Base-by-base conservation (phyloP, 2,113 vertebrate genomes). In the Xiphophorus maculatus region DNA sequence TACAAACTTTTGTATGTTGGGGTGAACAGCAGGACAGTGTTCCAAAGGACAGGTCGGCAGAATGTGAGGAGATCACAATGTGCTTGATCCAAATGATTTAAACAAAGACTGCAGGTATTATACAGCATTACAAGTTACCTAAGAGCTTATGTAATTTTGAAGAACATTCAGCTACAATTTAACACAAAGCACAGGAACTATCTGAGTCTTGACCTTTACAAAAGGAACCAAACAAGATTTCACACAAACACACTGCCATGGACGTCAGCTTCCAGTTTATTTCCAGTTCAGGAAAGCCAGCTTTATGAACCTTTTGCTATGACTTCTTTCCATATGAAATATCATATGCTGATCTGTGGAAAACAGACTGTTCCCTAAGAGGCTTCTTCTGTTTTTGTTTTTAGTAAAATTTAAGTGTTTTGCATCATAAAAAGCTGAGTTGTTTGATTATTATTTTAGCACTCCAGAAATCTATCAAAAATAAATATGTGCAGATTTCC, bases 21-120 rank as follows among this genome's bases (percentile, higher is more conserved):
- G 61, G 72, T 29, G 71, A 87, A 90, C 87, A 82, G 80, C 78
- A 79, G 80, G 71, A 77, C 80, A 82, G 82, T 84, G 85, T 88
- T 82, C 33, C 33, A 35, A 83, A 85, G 64, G 61, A 71, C 65
- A 77, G 75, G 82, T 80, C 71, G 71, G 77, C 78, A 74, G 65
- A 81, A 87, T 71, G 76, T 69, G 77, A 70, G 40, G 4, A 44
- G 73, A 83, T 76, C 86, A 90, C 82, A 81, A 73, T 60, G 67
- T 62, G 66, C 71, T 86, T 84, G 88, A 83, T 70, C 83, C 40
- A 44, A 14, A 54, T 74, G 83, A 62, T 78, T 29, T 86, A 40
- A 88, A 76, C 74, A 77, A 84, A 83, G 81, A 73, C 84, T 76
- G 79, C 82, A 80, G 29, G 14, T 71, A 28, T 51, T 30, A 82